Evolutionary conservation across 2,797 vertebrate genomes (phyloP).

Genomic region (Cheirogaleus major): DNA sequence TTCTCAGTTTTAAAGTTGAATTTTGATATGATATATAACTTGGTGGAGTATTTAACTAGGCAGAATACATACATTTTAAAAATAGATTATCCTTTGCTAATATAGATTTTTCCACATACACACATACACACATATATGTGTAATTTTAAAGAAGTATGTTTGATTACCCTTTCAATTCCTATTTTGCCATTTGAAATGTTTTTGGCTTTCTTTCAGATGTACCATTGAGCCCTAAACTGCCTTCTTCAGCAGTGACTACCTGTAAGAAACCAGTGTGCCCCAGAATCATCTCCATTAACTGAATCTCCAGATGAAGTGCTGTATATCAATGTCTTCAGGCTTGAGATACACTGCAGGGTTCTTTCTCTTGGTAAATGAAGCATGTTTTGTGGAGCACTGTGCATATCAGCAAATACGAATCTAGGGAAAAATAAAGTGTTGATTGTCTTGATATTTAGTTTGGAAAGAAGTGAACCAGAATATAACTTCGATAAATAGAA

Average conservation of each 20-base stretch:
- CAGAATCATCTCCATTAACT: slow-evolving; percentile 56
- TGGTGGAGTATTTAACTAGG: neutral
- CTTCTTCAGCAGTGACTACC: neutral
- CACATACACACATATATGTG: neutral
- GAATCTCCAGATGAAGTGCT: slow-evolving; percentile 37
- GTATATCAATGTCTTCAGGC: slow-evolving; percentile 44
- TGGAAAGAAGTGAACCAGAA: slow-evolving; percentile 30
- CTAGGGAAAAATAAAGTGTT: slow-evolving; percentile 64
- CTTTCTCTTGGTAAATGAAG: slow-evolving; percentile 72
- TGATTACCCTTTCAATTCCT: neutral
- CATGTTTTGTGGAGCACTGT: slow-evolving; percentile 58
- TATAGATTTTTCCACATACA: neutral
- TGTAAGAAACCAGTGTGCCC: slow-evolving; percentile 1
- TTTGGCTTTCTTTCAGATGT: neutral
- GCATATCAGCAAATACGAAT: slow-evolving; percentile 55
- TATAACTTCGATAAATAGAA: slow-evolving; percentile 40
- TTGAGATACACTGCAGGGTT: slow-evolving; percentile 8
- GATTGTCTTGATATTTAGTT: slow-evolving; percentile 58
- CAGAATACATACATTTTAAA: neutral
- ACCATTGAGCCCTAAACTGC: neutral
- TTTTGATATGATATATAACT: neutral
- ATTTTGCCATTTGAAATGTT: neutral
- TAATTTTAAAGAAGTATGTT: neutral
- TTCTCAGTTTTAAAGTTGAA: neutral
- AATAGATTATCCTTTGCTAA: neutral